Evolutionary conservation across 2,797 vertebrate species (phyloP).

Genomic region (Bothrops alternatus): DNA sequence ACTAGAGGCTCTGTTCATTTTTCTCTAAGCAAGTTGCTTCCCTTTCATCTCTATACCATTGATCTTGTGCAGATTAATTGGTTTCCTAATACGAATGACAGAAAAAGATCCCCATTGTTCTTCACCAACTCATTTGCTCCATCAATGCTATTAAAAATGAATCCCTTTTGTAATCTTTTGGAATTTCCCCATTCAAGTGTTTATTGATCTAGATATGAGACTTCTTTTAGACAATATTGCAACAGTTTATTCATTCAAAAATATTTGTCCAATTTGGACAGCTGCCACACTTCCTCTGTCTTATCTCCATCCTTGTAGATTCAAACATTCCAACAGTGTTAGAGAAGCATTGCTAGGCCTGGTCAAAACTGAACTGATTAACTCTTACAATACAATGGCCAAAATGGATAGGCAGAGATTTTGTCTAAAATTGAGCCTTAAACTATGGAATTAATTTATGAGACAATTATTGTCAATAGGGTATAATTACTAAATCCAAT

Average conservation of each 20-base stretch:
- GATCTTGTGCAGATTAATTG: background rate
- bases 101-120: background rate
- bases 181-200: background rate
- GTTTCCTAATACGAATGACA: background rate
- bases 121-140: background rate
- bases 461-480: background rate
- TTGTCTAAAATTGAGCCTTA: background rate
- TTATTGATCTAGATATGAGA: background rate
- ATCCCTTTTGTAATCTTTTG: background rate
- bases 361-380: background rate
- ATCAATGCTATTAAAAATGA: background rate
- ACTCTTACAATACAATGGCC: background rate
- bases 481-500: background rate
- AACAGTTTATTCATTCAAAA: background rate
- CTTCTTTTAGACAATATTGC: background rate
- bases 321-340: background rate
- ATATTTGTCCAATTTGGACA: background rate
- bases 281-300: background rate
- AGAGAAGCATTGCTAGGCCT: background rate
- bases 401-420: background rate
- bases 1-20: background rate
- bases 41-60: background rate
- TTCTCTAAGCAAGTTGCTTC: background rate
- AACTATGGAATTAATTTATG: background rate
- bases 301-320: background rate